Evolutionary conservation across 2,888 invertebrate genomes (phyloP).

Genomic region (Scotopteryx bipunctaria): DNA sequence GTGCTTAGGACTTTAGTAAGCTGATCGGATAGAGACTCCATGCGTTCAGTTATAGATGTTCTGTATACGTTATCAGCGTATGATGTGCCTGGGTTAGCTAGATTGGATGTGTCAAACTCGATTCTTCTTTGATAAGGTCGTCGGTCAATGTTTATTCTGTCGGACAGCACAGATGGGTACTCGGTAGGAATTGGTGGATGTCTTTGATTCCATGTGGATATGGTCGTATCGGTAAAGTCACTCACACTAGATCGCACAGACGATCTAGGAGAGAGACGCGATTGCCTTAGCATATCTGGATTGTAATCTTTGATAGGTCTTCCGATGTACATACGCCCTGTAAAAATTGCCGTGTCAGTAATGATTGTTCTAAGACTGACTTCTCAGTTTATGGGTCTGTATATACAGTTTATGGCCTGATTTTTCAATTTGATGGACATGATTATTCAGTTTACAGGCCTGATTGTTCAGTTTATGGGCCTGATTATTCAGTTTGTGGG

Average conservation of each 20-base stretch:
- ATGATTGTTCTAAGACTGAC: constrained; percentile 7
- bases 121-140: constrained; percentile 70
- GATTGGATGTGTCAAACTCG: constrained; percentile 70
- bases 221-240: constrained; percentile 80
- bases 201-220: constrained; percentile 77
- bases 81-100: constrained; percentile 62
- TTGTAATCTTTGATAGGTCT: constrained; percentile 78
- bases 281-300: constrained; percentile 66
- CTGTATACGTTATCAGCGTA: constrained; percentile 67
- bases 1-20: constrained; percentile 73
- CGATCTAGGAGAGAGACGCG: constrained; percentile 71
- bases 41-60: constrained; percentile 61
- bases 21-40: constrained; percentile 72
- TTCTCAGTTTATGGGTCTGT: not conserved
- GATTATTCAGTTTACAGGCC: not conserved
- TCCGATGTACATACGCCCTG: constrained; percentile 73
- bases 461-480: not conserved
- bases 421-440: no score
- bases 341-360: constrained; percentile 37
- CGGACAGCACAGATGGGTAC: constrained; percentile 75
- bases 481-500: not conserved
- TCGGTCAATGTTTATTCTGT: constrained; percentile 67
- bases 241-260: constrained; percentile 75
- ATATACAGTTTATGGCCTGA: not conserved
- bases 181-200: constrained; percentile 60